A percentile compares a stretch with the other conserved stretches of the same genome.
Evolutionary conservation across 2,888 invertebrate species (phyloP).

Genomic region (Synanthedon formicaeformis): DNA sequence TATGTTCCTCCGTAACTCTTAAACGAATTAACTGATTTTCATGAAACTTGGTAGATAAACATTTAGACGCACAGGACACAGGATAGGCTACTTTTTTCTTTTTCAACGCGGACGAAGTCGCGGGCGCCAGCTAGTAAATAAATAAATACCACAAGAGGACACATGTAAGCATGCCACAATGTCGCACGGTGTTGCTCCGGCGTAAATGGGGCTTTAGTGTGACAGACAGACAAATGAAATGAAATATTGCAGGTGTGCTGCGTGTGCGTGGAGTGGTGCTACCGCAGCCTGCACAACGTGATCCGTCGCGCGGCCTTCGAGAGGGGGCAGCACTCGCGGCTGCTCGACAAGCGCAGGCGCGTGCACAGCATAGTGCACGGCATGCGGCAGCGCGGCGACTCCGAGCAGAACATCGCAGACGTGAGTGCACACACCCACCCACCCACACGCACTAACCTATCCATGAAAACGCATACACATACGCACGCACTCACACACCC

Average conservation of each 20-base stretch:
- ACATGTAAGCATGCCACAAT: too few species aligned
- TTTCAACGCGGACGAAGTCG: too few species aligned
- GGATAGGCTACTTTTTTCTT: too few species aligned
- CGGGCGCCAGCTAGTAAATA: too few species aligned
- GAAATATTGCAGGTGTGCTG: constrained; percentile 28
- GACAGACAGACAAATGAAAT: too few species aligned
- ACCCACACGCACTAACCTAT: neutral
- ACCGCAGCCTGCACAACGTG: constrained; percentile 41
- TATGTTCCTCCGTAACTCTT: too few species aligned
- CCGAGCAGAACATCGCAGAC: constrained; percentile 83
- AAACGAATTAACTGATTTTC: too few species aligned
- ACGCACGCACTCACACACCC: neutral
- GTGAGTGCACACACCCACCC: neutral
- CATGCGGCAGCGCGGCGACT: constrained; percentile 82
- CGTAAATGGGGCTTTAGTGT: too few species aligned
- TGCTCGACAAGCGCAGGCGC: constrained; percentile 88
- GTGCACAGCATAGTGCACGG: constrained; percentile 85
- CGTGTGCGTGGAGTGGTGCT: constrained; percentile 35
- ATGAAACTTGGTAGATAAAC: too few species aligned
- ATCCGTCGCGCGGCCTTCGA: constrained; percentile 16
- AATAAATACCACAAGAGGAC: too few species aligned
- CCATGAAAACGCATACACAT: neutral
- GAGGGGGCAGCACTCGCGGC: constrained; percentile 72
- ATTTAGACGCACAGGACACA: too few species aligned
- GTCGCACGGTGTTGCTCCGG: too few species aligned